Percentiles rank a stretch among this genome's conserved stretches.
Evolutionary conservation across 2,797 vertebrate species (phyloP).

Genomic region (Cuculus canorus): DNA sequence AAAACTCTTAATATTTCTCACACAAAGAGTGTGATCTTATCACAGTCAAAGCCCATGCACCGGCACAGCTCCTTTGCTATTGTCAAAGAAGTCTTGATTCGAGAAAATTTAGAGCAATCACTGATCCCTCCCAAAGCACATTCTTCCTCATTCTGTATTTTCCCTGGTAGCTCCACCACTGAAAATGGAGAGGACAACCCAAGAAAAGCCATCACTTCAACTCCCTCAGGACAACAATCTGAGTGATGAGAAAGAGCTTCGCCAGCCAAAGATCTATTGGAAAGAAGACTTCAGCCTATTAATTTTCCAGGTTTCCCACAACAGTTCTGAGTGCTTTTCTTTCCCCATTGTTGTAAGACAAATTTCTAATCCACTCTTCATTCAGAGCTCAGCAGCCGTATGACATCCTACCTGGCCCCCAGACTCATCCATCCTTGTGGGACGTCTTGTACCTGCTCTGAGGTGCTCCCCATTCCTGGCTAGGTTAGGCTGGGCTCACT

Average conservation of each 20-base stretch:
- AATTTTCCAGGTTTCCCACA: not conserved
- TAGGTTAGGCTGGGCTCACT: not conserved
- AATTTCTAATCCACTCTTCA: not conserved
- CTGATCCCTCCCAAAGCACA: not conserved
- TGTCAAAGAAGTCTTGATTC: not conserved
- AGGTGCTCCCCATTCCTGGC: not conserved
- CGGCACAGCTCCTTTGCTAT: conserved; percentile 18
- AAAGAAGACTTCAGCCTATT: not conserved
- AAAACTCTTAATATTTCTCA: not conserved
- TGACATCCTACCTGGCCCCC: not conserved
- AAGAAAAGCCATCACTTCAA: not conserved
- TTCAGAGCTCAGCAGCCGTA: not conserved
- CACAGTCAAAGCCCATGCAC: not conserved
- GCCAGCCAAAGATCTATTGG: not conserved
- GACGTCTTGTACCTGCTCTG: not conserved
- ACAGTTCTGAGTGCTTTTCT: not conserved
- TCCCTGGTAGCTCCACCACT: not conserved
- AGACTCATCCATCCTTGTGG: not conserved
- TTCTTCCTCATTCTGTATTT: not conserved
- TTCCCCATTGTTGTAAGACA: not conserved
- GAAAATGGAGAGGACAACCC: not conserved
- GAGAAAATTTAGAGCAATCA: not conserved
- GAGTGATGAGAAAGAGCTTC: not conserved
- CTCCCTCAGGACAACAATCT: not conserved
- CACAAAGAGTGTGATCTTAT: conserved; percentile 4